Base-by-base conservation (phyloP, 1,140 invertebrate species). In the Apis florea region DNA sequence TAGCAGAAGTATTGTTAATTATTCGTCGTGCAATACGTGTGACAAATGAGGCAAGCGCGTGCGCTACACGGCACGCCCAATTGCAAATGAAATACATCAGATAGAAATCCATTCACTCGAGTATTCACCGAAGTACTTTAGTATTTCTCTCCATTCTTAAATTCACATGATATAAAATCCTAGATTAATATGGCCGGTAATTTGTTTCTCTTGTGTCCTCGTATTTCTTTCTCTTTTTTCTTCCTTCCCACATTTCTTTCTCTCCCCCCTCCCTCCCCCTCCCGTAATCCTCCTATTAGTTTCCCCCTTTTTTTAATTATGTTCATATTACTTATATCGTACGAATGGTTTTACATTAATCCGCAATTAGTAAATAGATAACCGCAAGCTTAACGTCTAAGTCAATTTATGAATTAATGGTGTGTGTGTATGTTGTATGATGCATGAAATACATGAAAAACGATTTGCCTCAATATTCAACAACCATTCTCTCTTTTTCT, bases 121-220 rank as follows among this genome's bases (percentile, higher is more conserved):
- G 51, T 58, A 78, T 85, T 85, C 76, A 58, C 56, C 54, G 21
- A 74, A 82, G 49, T 85, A 78, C 54, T 70, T 76, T 59, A 71
- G 51, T 59, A 69, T 73, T 68, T 67, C 47, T 79, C 79, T 56
- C 40, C 56, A 64, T 54, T 64, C 67, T 76, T 75, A 83, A 72
- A 88, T 89, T 85, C 87, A 86, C 88, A 86, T 86, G 82, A 91
- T 92, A 91, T 89, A 92, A 92, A 92, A 92, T 88, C 88, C 88
- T 91, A 91, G 83, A 88, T 92, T 91, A 92, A 89, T 90, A 92
- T 92, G 92, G 91, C 92, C 92, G 91, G 91, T 92, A 91, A 91
- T 92, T 91, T 92, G 82, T 89, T 90, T 88, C 82, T 85, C 83
- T 83, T 88, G 82, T 85, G 81, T 89, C 51, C 61, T 83, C 75